Evolutionary conservation across 2,888 invertebrate genomes (phyloP).

Genomic region (Tanypteryx hageni): DNA sequence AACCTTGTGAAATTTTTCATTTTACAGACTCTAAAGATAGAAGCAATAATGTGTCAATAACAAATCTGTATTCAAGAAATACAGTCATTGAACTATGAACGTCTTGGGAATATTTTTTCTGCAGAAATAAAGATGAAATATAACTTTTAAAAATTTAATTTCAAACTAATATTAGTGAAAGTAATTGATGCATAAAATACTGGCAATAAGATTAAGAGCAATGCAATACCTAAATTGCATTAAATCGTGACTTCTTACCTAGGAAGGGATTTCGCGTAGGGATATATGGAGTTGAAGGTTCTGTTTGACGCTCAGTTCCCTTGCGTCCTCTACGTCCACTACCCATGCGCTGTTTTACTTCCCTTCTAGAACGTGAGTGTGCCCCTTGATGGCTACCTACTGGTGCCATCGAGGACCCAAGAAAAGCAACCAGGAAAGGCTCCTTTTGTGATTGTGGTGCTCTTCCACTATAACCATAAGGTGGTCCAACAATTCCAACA

Average conservation of each 20-base stretch:
- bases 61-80: too few relatives aligned
- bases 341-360: conserved; percentile 77
- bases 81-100: too few relatives aligned
- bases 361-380: conserved; percentile 79
- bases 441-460: conserved; percentile 76
- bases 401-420: conserved; percentile 80
- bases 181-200: too few relatives aligned
- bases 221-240: neutral
- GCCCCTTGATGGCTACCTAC: conserved; percentile 74
- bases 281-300: conserved; percentile 21
- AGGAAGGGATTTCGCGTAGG: conserved; percentile 15
- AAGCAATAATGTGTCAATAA: too few relatives aligned
- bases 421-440: conserved; percentile 95
- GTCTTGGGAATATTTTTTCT: too few relatives aligned
- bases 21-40: too few relatives aligned
- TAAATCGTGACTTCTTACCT: neutral
- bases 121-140: neutral
- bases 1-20: too few relatives aligned
- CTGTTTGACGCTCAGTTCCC: neutral
- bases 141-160: neutral
- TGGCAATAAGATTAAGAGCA: neutral
- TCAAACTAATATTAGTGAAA: neutral
- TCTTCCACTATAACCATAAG: conserved; percentile 81
- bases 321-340: neutral
- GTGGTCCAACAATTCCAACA: conserved; percentile 86